Evolutionary conservation across 2,797 vertebrate genomes (phyloP).

Genomic region (Sebastes matsubarae): DNA sequence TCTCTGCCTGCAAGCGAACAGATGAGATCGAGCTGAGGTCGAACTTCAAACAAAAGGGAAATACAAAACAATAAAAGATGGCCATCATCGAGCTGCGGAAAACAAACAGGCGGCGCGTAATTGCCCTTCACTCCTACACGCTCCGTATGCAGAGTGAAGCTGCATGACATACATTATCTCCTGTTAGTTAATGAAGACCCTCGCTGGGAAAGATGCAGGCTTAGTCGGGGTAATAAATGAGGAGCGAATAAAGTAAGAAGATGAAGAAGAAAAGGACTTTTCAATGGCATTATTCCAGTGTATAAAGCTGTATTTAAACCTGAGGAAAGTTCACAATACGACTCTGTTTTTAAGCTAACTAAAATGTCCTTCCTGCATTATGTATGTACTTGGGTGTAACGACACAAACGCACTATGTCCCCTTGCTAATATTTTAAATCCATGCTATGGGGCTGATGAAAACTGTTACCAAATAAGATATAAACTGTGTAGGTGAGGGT

Average conservation of each 20-base stretch:
- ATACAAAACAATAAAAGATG: neutral
- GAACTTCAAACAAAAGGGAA: constrained; percentile 32
- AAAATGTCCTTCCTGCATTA: neutral
- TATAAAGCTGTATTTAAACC: neutral
- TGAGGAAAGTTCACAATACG: neutral
- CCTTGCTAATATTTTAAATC: neutral
- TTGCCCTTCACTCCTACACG: constrained; percentile 38
- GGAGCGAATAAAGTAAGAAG: neutral
- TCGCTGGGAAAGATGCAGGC: constrained; percentile 9
- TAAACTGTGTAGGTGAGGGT: neutral
- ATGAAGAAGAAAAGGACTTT: constrained; percentile 10
- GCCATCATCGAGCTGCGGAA: neutral
- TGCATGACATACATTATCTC: constrained; percentile 27
- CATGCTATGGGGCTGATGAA: neutral
- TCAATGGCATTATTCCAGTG: neutral
- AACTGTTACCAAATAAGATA: constrained; percentile 30
- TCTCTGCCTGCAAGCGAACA: constrained; percentile 11
- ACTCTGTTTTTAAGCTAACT: constrained; percentile 12
- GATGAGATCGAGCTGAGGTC: constrained; percentile 5
- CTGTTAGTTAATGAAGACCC: constrained; percentile 44
- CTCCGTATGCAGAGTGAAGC: constrained; percentile 21
- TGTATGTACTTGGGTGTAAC: neutral
- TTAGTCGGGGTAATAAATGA: neutral
- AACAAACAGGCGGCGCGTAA: constrained; percentile 32
- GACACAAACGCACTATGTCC: neutral